Base-by-base conservation (phyloP, 2,888 invertebrate genomes). In the Amphiduros pacificus region DNA sequence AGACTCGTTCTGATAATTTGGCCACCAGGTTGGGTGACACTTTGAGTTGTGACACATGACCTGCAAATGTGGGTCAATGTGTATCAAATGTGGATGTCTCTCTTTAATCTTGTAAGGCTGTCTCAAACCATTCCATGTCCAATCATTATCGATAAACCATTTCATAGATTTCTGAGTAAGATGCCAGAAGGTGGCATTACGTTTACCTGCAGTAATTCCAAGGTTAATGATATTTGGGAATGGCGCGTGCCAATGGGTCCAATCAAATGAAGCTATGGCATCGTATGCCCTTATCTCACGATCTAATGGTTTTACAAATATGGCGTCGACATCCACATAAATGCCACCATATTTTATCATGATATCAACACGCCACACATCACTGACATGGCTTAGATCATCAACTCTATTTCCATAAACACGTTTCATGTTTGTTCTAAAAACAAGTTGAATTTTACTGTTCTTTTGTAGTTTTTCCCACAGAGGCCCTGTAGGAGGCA, bases 281-380 rank as follows among this genome's bases (percentile, higher is more conserved):
- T 77, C 77, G 68, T 74, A 74, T 14, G 58, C 63, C n/a, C 73
- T 60, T 14, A 70, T 71, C 32, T 64, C 49, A 4, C 54, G 31
- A 36, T 66, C 66, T 17, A 71, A 60, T 2, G 67, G 66, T 50
- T 70, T 71, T 6, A 78, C 66, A 71, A 78, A 78, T 2, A 77
- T 60, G 1, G 72, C 75, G 62, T 80, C 80, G 68, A 77, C 78
- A 60, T 80, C 80, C 52, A 76, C 66, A 59, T 79, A 80, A 14
- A 80, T 73, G 17, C 80, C 80, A 31, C 80, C 80, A 62, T 78
- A 78, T 63, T 76, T 76, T 20, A 74, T 65, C 61, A 80, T 68
- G 48, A 77, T 70, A 50, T 80, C 78, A 1, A 77, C 77, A 27
- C 80, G 61, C 48, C 77, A 73, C 2, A 80, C 67, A 65, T 80